phyloP scores from a whole-genome alignment of 1,140 invertebrate species.

The Hylaeus volcanicus region DNA sequence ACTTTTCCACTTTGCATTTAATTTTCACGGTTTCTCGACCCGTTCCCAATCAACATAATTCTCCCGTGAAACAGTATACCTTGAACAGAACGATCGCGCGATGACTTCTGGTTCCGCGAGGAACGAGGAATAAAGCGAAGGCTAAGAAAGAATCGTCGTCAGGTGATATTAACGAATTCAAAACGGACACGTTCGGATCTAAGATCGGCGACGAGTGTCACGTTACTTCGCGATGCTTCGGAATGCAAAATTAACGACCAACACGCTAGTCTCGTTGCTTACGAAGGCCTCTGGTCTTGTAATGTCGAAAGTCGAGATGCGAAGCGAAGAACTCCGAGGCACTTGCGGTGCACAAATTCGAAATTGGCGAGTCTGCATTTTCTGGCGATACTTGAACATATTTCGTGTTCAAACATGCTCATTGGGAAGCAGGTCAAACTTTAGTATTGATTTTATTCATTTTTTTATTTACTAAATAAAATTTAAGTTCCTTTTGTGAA shows the following conservation, averaged over 20 bases:
- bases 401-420: not conserved
- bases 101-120: too few relatives aligned
- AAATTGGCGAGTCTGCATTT: constrained; percentile 7
- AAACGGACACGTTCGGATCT: constrained; percentile 39
- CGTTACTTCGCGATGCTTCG: constrained; percentile 45
- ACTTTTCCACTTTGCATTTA: too few relatives aligned
- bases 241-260: constrained; percentile 54
- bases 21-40: too few relatives aligned
- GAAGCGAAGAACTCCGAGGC: constrained; percentile 3
- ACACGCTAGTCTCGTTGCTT: constrained; percentile 37
- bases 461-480: too few relatives aligned
- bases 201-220: constrained; percentile 41
- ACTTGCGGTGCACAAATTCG: not conserved
- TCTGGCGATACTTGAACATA: not conserved
- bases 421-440: too few relatives aligned
- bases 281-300: constrained; percentile 32
- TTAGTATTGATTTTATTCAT: too few relatives aligned
- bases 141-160: not conserved
- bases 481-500: too few relatives aligned
- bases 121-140: not conserved
- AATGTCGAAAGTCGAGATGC: constrained; percentile 30
- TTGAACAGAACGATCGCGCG: too few relatives aligned
- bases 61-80: too few relatives aligned
- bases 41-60: too few relatives aligned
- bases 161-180: constrained; percentile 37